Percentiles rank a stretch among this genome's conserved stretches.
Conservation (phyloP, 2,113 vertebrate species). For the Miniopterus natalensis region DNA sequence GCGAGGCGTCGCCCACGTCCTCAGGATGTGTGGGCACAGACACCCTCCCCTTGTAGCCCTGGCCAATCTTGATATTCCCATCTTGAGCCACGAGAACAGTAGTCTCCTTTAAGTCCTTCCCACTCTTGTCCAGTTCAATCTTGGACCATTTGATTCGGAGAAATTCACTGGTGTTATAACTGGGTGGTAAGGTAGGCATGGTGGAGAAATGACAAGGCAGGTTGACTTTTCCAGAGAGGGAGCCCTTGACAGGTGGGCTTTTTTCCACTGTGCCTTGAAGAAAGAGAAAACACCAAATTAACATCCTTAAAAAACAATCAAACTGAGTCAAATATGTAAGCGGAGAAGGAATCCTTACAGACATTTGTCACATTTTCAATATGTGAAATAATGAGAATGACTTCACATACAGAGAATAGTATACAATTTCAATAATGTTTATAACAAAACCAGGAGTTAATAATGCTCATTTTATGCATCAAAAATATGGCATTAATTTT, state of each 20-base stretch:
- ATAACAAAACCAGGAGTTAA: not conserved
- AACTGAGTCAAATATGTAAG: not conserved
- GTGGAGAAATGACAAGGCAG: slow-evolving; percentile 96
- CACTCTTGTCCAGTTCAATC: slow-evolving; percentile 89
- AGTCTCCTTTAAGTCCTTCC: slow-evolving; percentile 91
- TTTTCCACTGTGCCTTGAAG: slow-evolving; percentile 86
- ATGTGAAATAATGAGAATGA: not conserved
- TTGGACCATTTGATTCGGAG: slow-evolving; percentile 98
- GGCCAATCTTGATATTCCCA: slow-evolving; percentile 95
- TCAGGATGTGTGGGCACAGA: slow-evolving; percentile 94
- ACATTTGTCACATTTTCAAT: not conserved
- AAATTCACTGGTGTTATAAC: slow-evolving; percentile 89
- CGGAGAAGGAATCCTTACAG: not conserved
- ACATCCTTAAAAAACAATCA: not conserved
- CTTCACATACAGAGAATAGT: not conserved
- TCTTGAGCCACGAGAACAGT: slow-evolving; percentile 96
- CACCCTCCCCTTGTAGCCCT: slow-evolving; percentile 93
- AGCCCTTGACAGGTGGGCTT: slow-evolving; percentile 90
- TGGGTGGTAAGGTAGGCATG: slow-evolving; percentile 91
- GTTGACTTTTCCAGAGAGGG: slow-evolving; percentile 93
- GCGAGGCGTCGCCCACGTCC: slow-evolving; percentile 93
- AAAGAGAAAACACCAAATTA: slow-evolving; percentile 57
- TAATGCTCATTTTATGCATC: not conserved
- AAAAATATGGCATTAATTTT: not conserved
- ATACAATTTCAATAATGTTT: not conserved